These are phyloP conservation scores for Lycia hirtaria DNA, from an alignment of 2,888 invertebrate species.

Conservation along the genomic window DNA sequence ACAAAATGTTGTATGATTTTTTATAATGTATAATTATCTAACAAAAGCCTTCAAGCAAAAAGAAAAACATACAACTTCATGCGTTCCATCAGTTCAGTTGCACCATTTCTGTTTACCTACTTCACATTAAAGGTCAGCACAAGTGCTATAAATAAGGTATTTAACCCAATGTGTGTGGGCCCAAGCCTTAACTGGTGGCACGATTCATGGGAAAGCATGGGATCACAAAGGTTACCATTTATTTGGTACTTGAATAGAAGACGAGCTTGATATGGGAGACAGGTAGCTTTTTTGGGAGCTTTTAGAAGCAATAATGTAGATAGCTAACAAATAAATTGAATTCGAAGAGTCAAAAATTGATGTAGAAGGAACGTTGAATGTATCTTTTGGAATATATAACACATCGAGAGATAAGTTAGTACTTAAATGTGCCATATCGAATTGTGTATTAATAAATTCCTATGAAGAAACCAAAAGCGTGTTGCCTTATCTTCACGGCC, in stretches of 20 bases:
- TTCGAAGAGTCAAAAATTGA: conserved; percentile 5
- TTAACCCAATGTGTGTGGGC: conserved; percentile 81
- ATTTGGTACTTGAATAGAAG: conserved; percentile 47
- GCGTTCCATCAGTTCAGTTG: conserved; percentile 34
- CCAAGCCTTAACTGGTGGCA: conserved; percentile 64
- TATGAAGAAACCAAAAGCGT: conserved; percentile 44
- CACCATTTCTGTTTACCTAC: conserved; percentile 38
- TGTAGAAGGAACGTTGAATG: conserved; percentile 15
- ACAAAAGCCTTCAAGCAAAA: neutral
- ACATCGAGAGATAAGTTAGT: conserved; percentile 15
- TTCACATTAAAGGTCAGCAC: conserved; percentile 69
- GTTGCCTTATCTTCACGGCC: conserved; percentile 44
- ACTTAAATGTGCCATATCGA: conserved; percentile 22
- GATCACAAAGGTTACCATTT: conserved; percentile 65
- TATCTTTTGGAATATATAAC: conserved; percentile 11
- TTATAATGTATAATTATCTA: too few species aligned
- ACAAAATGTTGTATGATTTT: too few species aligned
- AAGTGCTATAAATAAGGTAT: conserved; percentile 80
- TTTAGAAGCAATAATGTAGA: conserved; percentile 18
- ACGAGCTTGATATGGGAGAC: conserved; percentile 28
- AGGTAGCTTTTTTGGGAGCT: conserved; percentile 27
- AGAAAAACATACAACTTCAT: conserved; percentile 1
- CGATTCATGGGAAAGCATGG: conserved; percentile 67
- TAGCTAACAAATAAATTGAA: conserved; percentile 18
- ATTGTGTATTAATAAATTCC: conserved; percentile 27